Conservation (phyloP, 2,888 invertebrate genomes). For the Selenia dentaria region DNA sequence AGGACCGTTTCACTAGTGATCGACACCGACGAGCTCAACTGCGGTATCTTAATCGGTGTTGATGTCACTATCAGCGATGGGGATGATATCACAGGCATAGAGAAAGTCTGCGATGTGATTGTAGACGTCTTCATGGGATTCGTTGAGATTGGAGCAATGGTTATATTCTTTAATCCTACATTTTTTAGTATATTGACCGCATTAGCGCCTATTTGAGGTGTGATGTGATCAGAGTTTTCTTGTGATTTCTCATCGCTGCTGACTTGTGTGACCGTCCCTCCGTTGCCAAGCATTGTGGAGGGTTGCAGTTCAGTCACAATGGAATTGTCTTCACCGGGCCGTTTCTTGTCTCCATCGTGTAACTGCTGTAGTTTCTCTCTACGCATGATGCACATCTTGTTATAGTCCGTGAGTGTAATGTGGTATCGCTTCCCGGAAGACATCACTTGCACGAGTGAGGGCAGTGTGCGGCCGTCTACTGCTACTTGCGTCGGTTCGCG, state of each 20-base stretch:
- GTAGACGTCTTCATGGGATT: conserved; percentile 65
- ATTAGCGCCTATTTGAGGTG: conserved; percentile 53
- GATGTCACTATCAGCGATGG: conserved; percentile 59
- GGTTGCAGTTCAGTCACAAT: conserved; percentile 71
- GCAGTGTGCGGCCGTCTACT: conserved; percentile 84
- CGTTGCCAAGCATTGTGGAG: conserved; percentile 67
- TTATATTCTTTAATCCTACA: conserved; percentile 78
- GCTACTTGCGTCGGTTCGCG: conserved; percentile 82
- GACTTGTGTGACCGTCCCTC: conserved; percentile 65
- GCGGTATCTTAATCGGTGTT: conserved; percentile 61
- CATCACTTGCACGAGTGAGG: conserved; percentile 89
- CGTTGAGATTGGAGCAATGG: conserved; percentile 67
- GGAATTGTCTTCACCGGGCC: conserved; percentile 46
- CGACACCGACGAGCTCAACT: conserved; percentile 61
- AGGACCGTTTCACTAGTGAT: conserved; percentile 61
- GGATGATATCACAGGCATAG: conserved; percentile 50
- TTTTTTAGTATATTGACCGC: conserved; percentile 76
- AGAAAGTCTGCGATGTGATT: conserved; percentile 59
- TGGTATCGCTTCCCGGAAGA: conserved; percentile 92
- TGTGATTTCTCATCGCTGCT: conserved; percentile 41
- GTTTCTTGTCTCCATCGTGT: conserved; percentile 70
- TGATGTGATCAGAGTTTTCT: conserved; percentile 48
- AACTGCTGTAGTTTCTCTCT: conserved; percentile 87
- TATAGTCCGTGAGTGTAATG: conserved; percentile 91
- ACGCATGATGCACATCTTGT: conserved; percentile 90